Evolutionary conservation across 2,888 invertebrate species (phyloP), one percentile per base, ranked within the genome.

Genomic region (Helleia helle): DNA sequence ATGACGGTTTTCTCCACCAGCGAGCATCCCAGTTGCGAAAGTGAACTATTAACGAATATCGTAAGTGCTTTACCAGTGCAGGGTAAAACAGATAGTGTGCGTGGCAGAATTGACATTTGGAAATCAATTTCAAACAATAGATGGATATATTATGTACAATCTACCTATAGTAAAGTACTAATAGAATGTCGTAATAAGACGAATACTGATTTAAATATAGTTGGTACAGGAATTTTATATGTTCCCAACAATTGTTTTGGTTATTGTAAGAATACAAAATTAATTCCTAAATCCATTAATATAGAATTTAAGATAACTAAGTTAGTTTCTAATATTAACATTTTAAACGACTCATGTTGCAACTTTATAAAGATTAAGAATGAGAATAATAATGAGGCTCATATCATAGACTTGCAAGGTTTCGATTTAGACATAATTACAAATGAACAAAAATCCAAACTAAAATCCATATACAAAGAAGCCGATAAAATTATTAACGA

Each of bases 101-200:
- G 28, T 12, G 43, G 46, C 22, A 26, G 41, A 0, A n/a, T 49
- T 12, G 46, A 49, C 25, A 9, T 47, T 2, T 47, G 47, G 47
- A 38, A 49, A 41, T 36, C 45, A 25, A 11, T 49, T 8, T 2
- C 8, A 1, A 46, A 44, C 22, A 47, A 46, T 41, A 43, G 26
- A 2, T 49, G 47, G 45, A 45, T 49, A 17, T 47, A n/a, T n/a
- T n/a, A 39, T 41, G 39, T 47, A 11, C 49, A 49, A 43, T 31
- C 31, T 9, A 11, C 7, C 17, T 9, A 34, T 17, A 34, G 22
- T n/a, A 34, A 34, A 4, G 9, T 34, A 3, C 17, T 18, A 9
- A 7, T 34, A 4, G 34, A 34, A n/a, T 34, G 34, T 18, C 8
- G 18, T 18, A 17, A 34, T 18, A 22, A 18, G n/a, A 34, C n/a